Evolutionary conservation across 2,888 invertebrate species (phyloP), one percentile per base, ranked within the genome.

Genomic region (Digitonthophagus gazella): DNA sequence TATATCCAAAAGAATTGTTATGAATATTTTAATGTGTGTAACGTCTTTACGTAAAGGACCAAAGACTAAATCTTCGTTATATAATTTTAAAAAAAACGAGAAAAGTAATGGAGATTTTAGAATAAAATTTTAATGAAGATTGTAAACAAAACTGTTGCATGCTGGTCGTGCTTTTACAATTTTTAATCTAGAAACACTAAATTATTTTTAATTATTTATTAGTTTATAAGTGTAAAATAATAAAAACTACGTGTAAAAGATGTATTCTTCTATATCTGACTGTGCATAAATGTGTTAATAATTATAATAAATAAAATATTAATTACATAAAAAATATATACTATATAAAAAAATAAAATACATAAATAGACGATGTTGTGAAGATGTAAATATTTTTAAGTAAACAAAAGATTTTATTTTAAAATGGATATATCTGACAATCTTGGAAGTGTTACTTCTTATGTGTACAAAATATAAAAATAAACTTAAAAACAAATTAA

Each of bases 81-180:
- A 67, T 70, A 18, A 61, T 18, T 11, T 11, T n/a, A 61, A 61
- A 61, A 18, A n/a, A 18, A 19, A 18, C 18, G 18, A 18, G 61
- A 3, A 20, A 20, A 61, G n/a, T 61, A 19, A 19, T 61, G 18
- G 18, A 18, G 18, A 61, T 61, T 20, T 19, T 19, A n/a, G n/a
- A n/a, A n/a, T n/a, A n/a, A n/a, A n/a, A n/a, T n/a, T n/a, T n/a
- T 61, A n/a, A 61, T 16, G 8, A 61, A 18, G 61, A 61, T 18
- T 19, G 61, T 18, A 57, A 54, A 57, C 57, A 16, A 57, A 57
- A 57, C 57, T 57, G 61, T 69, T 78, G 80, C 80, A 80, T 79
- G 81, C 81, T 78, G 81, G 81, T 67, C 81, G 79, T 80, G 80
- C 80, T 76, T 76, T n/a, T 73, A 69, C 66, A 58, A 61, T 20